Evolutionary conservation across 2,797 vertebrate genomes (phyloP).

Genomic region (Anguilla obscura): DNA sequence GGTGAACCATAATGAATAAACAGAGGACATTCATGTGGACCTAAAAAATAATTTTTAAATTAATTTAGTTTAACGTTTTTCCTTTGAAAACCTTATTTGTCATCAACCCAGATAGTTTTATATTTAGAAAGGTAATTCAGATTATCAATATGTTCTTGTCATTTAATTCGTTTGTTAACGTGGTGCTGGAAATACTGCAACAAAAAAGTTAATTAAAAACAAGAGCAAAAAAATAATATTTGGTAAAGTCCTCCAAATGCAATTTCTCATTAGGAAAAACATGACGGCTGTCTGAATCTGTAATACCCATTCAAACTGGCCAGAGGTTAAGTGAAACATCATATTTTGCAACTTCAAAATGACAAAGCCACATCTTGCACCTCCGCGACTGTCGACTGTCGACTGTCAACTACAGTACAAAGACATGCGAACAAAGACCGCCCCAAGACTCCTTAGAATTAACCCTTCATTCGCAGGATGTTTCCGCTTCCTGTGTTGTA

Average conservation of each 20-base stretch:
- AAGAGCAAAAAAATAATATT: not conserved
- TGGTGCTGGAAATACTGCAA: not conserved
- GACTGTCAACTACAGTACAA: conserved; percentile 12
- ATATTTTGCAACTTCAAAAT: not conserved
- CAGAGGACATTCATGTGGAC: no score
- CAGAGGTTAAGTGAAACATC: conserved; percentile 4
- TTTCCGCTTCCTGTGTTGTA: not conserved
- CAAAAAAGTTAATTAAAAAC: not conserved
- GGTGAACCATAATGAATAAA: no score
- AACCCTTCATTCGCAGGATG: not conserved
- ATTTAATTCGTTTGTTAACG: not conserved
- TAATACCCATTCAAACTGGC: not conserved
- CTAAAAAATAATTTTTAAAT: not conserved
- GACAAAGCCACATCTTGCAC: not conserved
- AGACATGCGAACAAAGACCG: conserved; percentile 24
- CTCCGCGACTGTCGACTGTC: conserved; percentile 12
- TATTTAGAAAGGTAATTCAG: no score
- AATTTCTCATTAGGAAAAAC: not conserved
- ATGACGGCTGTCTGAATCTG: not conserved
- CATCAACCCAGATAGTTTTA: no score
- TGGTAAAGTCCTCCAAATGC: not conserved
- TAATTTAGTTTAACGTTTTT: not conserved
- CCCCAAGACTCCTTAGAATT: conserved; percentile 4
- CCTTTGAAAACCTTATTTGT: no score
- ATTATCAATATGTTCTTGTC: not conserved